phyloP scores from a whole-genome alignment of 2,888 invertebrate species.

The Orthonevra nobilis region DNA sequence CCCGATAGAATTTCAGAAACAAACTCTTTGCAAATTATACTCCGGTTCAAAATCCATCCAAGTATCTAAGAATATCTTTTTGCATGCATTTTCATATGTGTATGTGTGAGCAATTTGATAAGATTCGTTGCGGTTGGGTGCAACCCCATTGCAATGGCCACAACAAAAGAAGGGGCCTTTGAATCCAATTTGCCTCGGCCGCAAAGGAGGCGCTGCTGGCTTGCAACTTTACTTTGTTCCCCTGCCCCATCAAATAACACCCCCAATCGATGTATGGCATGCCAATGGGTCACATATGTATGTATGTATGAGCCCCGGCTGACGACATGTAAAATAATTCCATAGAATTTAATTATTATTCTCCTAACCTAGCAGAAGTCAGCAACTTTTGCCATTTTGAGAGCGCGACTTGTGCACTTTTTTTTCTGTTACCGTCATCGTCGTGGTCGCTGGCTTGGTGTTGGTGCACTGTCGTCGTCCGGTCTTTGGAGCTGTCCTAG shows the following conservation, averaged over 20 bases:
- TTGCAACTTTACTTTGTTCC: conserved; percentile 20
- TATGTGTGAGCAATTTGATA: conserved; percentile 37
- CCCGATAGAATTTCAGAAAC: conserved; percentile 64
- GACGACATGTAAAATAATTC: conserved; percentile 67
- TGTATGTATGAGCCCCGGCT: too few species aligned
- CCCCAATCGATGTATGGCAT: background rate
- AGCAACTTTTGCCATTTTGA: conserved; percentile 66
- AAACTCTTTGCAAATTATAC: conserved; percentile 42
- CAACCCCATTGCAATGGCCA: conserved; percentile 48
- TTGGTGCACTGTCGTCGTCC: conserved; percentile 21
- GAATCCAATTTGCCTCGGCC: conserved; percentile 60
- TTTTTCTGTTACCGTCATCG: conserved; percentile 3
- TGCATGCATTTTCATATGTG: conserved; percentile 1
- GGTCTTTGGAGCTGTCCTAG: background rate
- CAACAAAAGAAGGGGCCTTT: conserved; percentile 21
- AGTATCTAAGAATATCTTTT: conserved; percentile 17
- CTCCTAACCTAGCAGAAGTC: conserved; percentile 63
- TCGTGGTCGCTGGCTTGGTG: conserved; percentile 7
- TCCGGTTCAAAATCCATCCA: background rate
- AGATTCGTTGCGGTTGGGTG: conserved; percentile 59
- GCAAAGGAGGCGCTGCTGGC: conserved; percentile 42
- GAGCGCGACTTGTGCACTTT: conserved; percentile 67
- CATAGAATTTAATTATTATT: conserved; percentile 69
- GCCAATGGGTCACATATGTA: conserved; percentile 46
- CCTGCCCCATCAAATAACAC: background rate